Conservation (phyloP, 2,113 vertebrate genomes). For the Rhynchomys soricoides region DNA sequence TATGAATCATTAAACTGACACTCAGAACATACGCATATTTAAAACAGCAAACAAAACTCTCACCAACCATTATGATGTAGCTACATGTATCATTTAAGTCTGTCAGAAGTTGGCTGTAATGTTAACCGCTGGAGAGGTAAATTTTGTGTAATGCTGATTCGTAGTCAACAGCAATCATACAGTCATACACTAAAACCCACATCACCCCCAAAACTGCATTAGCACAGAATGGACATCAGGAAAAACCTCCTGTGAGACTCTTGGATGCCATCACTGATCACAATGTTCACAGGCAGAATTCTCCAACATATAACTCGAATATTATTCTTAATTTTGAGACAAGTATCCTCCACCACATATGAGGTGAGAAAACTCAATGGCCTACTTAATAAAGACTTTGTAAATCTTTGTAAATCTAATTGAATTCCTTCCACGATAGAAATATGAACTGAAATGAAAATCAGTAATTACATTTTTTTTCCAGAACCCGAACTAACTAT, state of each 20-base stretch:
- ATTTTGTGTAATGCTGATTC: neutral
- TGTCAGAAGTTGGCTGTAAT: neutral
- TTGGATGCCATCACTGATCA: neutral
- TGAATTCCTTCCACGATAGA: neutral
- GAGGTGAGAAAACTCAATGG: neutral
- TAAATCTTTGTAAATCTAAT: neutral
- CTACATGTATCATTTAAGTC: neutral
- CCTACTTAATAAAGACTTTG: neutral
- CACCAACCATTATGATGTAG: neutral
- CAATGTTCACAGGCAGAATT: neutral
- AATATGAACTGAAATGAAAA: neutral
- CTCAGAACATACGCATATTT: neutral
- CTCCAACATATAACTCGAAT: neutral
- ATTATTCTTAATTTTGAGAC: neutral
- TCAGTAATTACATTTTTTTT: neutral
- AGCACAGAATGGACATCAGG: neutral
- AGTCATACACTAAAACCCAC: neutral
- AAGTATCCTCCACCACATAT: neutral
- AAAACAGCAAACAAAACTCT: conserved; percentile 28
- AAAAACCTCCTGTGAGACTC: neutral
- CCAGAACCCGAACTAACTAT: neutral
- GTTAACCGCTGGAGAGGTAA: neutral
- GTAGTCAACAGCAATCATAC: neutral
- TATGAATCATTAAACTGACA: neutral
- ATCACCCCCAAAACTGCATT: neutral